phyloP scores from a whole-genome alignment of 2,888 invertebrate species.

The Pycnomerus fuliginosus region DNA sequence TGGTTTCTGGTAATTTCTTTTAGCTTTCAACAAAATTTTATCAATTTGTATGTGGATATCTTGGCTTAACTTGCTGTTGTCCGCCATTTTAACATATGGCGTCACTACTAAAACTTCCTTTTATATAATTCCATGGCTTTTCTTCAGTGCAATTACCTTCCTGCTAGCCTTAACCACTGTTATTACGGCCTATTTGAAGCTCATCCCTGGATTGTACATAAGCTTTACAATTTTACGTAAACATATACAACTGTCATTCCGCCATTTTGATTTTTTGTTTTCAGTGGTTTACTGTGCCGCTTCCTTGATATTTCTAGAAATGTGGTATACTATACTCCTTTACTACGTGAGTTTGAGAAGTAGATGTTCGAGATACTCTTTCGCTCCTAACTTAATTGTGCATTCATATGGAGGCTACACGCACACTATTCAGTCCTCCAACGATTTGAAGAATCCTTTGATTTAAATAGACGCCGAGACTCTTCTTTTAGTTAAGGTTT shows the following conservation, averaged over 20 bases:
- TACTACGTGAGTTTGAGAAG: constrained; percentile 31
- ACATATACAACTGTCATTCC: no score
- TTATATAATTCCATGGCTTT: constrained; percentile 38
- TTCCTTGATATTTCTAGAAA: constrained; percentile 29
- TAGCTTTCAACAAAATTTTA: constrained; percentile 37
- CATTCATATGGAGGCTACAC: constrained; percentile 41
- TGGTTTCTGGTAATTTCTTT: not conserved
- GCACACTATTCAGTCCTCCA: constrained; percentile 31
- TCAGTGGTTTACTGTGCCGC: constrained; percentile 29
- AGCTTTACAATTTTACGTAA: constrained; percentile 23
- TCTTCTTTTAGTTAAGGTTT: no score
- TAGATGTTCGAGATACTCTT: constrained; percentile 26
- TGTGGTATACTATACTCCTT: constrained; percentile 35
- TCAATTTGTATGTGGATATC: constrained; percentile 37
- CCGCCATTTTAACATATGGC: constrained; percentile 37
- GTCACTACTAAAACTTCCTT: constrained; percentile 33
- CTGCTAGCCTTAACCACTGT: constrained; percentile 28
- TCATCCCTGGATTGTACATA: constrained; percentile 33
- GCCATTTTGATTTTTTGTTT: no score
- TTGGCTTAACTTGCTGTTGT: constrained; percentile 34
- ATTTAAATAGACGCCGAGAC: no score
- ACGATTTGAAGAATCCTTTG: no score
- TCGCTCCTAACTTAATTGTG: constrained; percentile 29
- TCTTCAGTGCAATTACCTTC: constrained; percentile 34
- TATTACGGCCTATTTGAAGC: constrained; percentile 30